Evolutionary conservation across 2,113 vertebrate species (phyloP).

Genomic region (Eublepharis macularius): DNA sequence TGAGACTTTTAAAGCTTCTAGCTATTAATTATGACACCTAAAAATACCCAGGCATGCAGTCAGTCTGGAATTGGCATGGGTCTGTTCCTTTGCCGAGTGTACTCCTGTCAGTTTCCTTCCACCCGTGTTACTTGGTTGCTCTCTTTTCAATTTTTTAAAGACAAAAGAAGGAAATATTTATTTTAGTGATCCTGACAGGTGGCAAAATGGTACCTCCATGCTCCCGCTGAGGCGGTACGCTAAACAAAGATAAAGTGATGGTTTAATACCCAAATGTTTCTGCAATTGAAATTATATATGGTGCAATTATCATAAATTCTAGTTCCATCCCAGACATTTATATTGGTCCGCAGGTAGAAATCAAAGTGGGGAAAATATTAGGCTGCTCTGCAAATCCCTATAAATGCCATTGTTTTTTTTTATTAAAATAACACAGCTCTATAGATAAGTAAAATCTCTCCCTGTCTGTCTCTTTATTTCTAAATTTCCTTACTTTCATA

Average conservation of each 20-base stretch:
- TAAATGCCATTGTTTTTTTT: conserved; percentile 47
- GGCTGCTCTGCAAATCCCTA: conserved; percentile 45
- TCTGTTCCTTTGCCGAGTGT: conserved; percentile 3
- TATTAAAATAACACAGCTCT: conserved; percentile 35
- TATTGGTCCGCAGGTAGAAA: conserved; percentile 48
- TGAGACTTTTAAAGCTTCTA: conserved; percentile 52
- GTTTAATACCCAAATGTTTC: conserved; percentile 19
- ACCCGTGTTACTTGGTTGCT: not conserved
- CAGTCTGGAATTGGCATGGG: not conserved
- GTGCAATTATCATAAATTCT: conserved; percentile 45
- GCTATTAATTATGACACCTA: conserved; percentile 62
- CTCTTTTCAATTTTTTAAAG: not conserved
- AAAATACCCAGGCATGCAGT: conserved; percentile 40
- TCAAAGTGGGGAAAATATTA: conserved; percentile 28
- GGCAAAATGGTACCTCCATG: conserved; percentile 39
- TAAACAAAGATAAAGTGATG: conserved; percentile 32
- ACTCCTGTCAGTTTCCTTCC: conserved; percentile 27
- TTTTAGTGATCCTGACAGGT: conserved; percentile 47
- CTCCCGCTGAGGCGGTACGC: conserved; percentile 43
- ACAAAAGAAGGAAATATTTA: not conserved
- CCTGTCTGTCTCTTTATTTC: conserved; percentile 31
- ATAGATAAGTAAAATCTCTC: conserved; percentile 51
- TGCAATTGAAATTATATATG: conserved; percentile 25
- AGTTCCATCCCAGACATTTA: conserved; percentile 16
- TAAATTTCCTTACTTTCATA: conserved; percentile 44